phyloP scores from a whole-genome alignment of 2,797 vertebrate species.

The Eleutherodactylus coqui region DNA sequence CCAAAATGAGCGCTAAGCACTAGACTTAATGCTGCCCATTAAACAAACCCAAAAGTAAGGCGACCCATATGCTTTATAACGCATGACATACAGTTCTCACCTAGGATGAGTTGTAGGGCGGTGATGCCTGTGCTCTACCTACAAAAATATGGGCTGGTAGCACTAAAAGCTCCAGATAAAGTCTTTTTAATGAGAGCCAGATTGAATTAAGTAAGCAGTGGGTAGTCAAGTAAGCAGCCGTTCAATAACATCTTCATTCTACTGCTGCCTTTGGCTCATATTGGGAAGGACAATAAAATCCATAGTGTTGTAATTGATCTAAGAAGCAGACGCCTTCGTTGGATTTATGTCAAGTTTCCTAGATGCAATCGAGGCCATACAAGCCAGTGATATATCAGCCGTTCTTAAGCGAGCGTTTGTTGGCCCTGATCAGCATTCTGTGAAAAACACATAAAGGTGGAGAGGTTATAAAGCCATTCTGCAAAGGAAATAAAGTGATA shows the following conservation, averaged over 20 bases:
- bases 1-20: slow-evolving; percentile 38
- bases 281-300: slow-evolving; percentile 60
- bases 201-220: slow-evolving; percentile 54
- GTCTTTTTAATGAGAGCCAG: slow-evolving; percentile 53
- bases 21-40: slow-evolving; percentile 36
- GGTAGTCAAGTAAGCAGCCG: slow-evolving; percentile 36
- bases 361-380: slow-evolving; percentile 40
- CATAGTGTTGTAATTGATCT: slow-evolving; percentile 57
- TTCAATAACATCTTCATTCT: slow-evolving; percentile 55
- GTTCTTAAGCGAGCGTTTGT: neutral
- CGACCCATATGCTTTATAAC: slow-evolving; percentile 45
- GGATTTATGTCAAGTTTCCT: slow-evolving; percentile 50
- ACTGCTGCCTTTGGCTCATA: slow-evolving; percentile 46
- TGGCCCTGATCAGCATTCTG: slow-evolving; percentile 24
- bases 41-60: slow-evolving; percentile 25
- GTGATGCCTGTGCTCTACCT: neutral
- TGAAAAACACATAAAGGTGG: slow-evolving; percentile 25
- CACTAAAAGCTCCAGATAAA: slow-evolving; percentile 42
- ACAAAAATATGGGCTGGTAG: slow-evolving; percentile 30
- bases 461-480: slow-evolving; percentile 7
- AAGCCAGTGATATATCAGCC: slow-evolving; percentile 14
- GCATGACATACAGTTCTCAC: slow-evolving; percentile 35
- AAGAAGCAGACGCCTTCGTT: slow-evolving; percentile 44
- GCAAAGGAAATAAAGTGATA: slow-evolving; percentile 45
- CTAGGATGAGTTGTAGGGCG: slow-evolving; percentile 41